Base-by-base conservation (phyloP, 2,888 invertebrate species). In the Tineola bisselliella region DNA sequence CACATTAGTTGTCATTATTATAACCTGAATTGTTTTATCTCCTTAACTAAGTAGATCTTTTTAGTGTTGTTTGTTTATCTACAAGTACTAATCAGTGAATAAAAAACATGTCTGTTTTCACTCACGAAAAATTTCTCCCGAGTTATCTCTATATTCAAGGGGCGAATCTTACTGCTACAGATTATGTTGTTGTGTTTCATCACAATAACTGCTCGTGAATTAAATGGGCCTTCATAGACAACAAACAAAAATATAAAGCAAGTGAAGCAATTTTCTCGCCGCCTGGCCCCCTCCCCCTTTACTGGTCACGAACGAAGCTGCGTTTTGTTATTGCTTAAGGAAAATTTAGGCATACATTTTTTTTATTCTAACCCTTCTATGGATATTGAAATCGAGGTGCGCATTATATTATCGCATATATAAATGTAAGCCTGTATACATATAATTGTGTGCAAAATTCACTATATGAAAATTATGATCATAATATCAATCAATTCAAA, bases 221-320 rank as follows among this genome's bases (percentile, higher is more conserved):
- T 58, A 58, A 58, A 58, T 33, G 33, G 58, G 31, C 33, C 58
- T 56, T 56, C 58, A 33, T 58, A 31, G 58, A 58, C 58, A 33
- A 58, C 33, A 56, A 61, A 62, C 44, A 63, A 61, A n/a, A 63
- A 59, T 59, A 61, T 59, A 60, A 62, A 65, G 64, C 64, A 62
- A 69, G 63, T 63, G 63, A 66, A 62, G 65, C 63, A 67, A 68
- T 65, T 64, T 65, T 64, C 62, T 43, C 62, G 48, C 63, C 56
- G 59, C 61, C 60, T 54, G 61, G 60, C 61, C 48, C 44, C 54
- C 60, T 54, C 62, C 58, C 61, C 48, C 44, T 44, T 60, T 62
- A 33, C 33, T 15, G 58, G 58, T 58, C 58, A 58, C 58, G 58
- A 31, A 4, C 48, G 48, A 48, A 15, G 48, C 48, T 48, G 38